Percentiles rank a stretch among this genome's conserved stretches.
Evolutionary conservation across 2,797 vertebrate genomes (phyloP).

Genomic region (Limosa lapponica): DNA sequence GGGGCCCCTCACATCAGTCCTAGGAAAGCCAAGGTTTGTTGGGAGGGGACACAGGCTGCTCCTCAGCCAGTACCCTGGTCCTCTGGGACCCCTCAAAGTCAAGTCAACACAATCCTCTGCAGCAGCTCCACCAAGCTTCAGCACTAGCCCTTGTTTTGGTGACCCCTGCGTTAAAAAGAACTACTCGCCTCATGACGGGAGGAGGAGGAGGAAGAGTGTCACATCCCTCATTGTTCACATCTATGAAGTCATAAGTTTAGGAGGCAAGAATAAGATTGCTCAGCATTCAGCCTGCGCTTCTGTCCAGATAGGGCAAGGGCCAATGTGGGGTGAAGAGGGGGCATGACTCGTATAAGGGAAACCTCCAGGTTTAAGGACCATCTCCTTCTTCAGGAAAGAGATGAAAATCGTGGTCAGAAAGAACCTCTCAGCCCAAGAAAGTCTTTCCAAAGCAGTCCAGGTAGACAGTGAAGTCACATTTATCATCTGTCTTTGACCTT

Average conservation of each 20-base stretch:
- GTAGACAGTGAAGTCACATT: not conserved
- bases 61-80: not conserved
- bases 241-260: not conserved
- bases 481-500: not conserved
- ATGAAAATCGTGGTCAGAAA: not conserved
- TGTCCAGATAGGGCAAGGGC: not conserved
- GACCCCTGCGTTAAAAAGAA: not conserved
- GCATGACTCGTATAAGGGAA: not conserved
- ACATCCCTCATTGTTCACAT: not conserved
- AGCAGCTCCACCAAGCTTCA: not conserved
- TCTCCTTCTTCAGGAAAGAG: not conserved
- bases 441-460: not conserved
- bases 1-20: not conserved
- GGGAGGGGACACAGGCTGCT: not conserved
- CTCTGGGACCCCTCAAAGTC: not conserved
- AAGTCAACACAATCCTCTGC: not conserved
- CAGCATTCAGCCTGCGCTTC: not conserved
- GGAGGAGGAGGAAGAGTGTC: not conserved
- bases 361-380: not conserved
- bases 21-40: not conserved
- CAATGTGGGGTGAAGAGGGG: accelerated
- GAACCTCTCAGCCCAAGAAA: not conserved
- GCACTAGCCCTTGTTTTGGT: not conserved
- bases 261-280: not conserved
- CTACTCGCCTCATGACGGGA: not conserved